phyloP scores from a whole-genome alignment of 2,888 invertebrate genomes.

The Tipula unca region DNA sequence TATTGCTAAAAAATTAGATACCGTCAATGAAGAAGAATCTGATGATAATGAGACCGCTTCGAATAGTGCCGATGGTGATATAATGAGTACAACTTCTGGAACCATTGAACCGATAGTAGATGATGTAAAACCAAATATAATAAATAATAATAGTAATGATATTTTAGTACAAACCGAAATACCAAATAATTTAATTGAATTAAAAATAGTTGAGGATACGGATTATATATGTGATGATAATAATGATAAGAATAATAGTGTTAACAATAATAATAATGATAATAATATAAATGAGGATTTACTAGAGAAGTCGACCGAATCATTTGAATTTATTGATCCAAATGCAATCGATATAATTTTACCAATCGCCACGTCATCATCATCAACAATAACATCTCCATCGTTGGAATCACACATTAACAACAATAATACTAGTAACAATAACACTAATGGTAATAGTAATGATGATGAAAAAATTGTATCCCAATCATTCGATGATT shows the following conservation, averaged over 20 bases:
- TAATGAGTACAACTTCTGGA: not conserved
- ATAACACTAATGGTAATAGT: not conserved
- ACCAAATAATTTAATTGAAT: conserved; percentile 17
- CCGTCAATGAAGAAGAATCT: conserved; percentile 1
- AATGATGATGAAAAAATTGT: not conserved
- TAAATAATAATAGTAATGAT: conserved; percentile 14
- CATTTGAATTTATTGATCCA: conserved; percentile 19
- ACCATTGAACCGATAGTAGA: conserved; percentile 26
- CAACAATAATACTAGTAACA: not conserved
- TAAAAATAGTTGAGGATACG: conserved; percentile 21
- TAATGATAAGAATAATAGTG: conserved; percentile 15
- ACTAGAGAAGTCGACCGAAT: conserved; percentile 4
- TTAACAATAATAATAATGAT: not conserved
- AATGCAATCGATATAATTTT: not conserved
- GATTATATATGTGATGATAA: conserved; percentile 18
- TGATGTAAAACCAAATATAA: conserved; percentile 21
- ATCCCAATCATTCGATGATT: not conserved
- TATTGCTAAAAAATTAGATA: not conserved
- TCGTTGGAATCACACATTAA: not conserved
- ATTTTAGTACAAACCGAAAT: not conserved
- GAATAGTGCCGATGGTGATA: not conserved
- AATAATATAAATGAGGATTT: not conserved
- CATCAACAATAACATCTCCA: not conserved
- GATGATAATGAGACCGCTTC: not conserved
- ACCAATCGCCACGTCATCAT: not conserved